Evolutionary conservation across 2,888 invertebrate genomes (phyloP).

Genomic region (Acanthacorydalis orientalis): DNA sequence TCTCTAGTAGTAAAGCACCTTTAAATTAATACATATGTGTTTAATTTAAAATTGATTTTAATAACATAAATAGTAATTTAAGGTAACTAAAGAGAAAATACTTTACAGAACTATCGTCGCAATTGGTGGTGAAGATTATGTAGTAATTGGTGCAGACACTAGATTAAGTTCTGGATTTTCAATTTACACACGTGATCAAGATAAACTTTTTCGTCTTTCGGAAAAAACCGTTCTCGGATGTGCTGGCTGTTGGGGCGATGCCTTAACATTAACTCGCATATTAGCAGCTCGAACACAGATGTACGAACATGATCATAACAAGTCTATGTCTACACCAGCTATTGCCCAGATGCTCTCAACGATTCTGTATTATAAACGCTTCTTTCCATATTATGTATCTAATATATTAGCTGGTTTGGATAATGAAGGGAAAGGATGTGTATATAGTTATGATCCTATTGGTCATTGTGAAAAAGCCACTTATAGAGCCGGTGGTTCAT

Average conservation of each 20-base stretch:
- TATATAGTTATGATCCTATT: slow-evolving; percentile 94
- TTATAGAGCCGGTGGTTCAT: slow-evolving; percentile 82
- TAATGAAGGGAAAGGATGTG: slow-evolving; percentile 80
- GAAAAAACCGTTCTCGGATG: slow-evolving; percentile 79
- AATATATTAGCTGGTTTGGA: slow-evolving; percentile 91
- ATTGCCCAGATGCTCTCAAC: slow-evolving; percentile 93
- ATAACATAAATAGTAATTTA: too few species aligned
- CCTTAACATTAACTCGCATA: slow-evolving; percentile 72
- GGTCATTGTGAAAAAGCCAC: slow-evolving; percentile 79
- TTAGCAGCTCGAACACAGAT: slow-evolving; percentile 80
- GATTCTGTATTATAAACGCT: slow-evolving; percentile 88
- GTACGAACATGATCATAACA: slow-evolving; percentile 89
- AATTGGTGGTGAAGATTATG: slow-evolving; percentile 89
- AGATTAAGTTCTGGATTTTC: slow-evolving; percentile 81
- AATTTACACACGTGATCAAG: slow-evolving; percentile 76
- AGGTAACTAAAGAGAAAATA: slow-evolving; percentile 1
- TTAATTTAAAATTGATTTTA: too few species aligned
- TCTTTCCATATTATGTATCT: slow-evolving; percentile 96
- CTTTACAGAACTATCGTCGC: slow-evolving; percentile 76
- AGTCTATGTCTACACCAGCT: slow-evolving; percentile 80
- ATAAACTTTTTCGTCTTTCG: slow-evolving; percentile 72
- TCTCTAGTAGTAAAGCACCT: too few species aligned
- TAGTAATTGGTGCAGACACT: slow-evolving; percentile 88
- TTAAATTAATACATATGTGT: too few species aligned
- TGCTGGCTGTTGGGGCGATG: slow-evolving; percentile 96